Conservation (phyloP, 2,113 vertebrate species). For the Triplophysa siluroides region DNA sequence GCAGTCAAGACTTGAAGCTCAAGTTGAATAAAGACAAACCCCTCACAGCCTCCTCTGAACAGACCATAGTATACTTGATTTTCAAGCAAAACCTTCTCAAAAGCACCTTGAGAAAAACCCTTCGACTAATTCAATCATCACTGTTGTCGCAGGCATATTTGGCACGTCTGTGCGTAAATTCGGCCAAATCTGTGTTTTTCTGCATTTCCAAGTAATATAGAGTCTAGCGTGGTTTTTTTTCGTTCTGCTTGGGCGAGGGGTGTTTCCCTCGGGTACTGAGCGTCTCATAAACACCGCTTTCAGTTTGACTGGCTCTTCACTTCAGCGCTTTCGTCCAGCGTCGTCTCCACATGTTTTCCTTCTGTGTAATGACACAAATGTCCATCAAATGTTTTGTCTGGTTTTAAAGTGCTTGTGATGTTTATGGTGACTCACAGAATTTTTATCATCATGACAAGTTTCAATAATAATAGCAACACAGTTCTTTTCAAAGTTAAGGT, state of each 20-base stretch:
- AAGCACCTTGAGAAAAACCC: constrained; percentile 20
- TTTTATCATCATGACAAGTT: not conserved
- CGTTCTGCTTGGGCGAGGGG: constrained; percentile 11
- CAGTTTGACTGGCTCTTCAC: constrained; percentile 38
- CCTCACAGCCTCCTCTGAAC: too few relatives aligned
- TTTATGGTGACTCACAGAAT: not conserved
- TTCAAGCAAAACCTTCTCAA: not conserved
- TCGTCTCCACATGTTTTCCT: not conserved
- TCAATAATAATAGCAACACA: not conserved
- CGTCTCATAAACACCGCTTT: constrained; percentile 39
- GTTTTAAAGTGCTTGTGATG: not conserved
- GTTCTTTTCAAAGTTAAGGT: not conserved
- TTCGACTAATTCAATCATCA: not conserved
- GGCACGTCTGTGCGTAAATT: not conserved
- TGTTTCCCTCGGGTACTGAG: constrained; percentile 50
- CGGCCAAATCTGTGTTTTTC: not conserved
- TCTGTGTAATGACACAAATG: not conserved
- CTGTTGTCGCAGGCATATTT: not conserved
- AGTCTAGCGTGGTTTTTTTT: constrained; percentile 32
- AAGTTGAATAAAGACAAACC: too few relatives aligned
- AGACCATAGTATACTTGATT: too few relatives aligned
- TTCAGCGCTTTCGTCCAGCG: not conserved
- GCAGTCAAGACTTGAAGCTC: too few relatives aligned
- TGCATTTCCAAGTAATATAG: constrained; percentile 33
- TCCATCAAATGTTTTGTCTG: not conserved